Evolutionary conservation across 2,113 vertebrate genomes (phyloP), one percentile per base, ranked within the genome.

Genomic region (Ondatra zibethicus): DNA sequence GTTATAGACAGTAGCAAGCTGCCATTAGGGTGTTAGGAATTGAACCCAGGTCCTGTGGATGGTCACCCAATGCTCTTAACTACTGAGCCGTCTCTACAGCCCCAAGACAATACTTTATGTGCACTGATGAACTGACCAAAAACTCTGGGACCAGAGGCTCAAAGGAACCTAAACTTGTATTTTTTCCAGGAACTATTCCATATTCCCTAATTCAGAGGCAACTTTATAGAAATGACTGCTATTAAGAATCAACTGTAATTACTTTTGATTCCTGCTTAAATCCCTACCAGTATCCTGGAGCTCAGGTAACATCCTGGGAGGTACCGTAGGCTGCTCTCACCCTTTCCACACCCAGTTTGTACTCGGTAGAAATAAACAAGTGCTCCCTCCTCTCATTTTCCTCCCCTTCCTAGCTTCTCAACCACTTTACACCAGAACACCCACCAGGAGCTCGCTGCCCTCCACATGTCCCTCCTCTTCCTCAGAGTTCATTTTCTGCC

Each of bases 151-250:
- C 68, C 27, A 89, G 25, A 75, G 27, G 21, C 25, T 94, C 75
- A 78, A 42, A 89, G 89, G n/a, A 95, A 92, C 11, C 36, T 85
- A 82, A 88, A 13, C 1, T 39, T 87, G 17, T 63, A 84, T 78
- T 82, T 91, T 61, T 25, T 29, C 45, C 61, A 88, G 86, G 68
- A 88, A 29, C 42, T 85, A 7, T 88, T 95, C 52, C 63, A 65
- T 75, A 90, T 31, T 58, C n/a, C 36, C 65, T 95, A 94, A 96
- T 45, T 94, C 68, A 72, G 55, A 77, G 73, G 14, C 9, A n/a
- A 88, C 75, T 50, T 93, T 45, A 65, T 52, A 95, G 58, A 90
- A 89, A 52, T 47, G 95, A 90, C 27, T 33, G 17, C 63, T 16
- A 68, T 85, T 73, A 66, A 61, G 55, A 92, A 89, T 19, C 55